A percentile compares a stretch with the other conserved stretches of the same genome.
Evolutionary conservation across 2,888 invertebrate genomes (phyloP).

Genomic region (Cinara cedri): DNA sequence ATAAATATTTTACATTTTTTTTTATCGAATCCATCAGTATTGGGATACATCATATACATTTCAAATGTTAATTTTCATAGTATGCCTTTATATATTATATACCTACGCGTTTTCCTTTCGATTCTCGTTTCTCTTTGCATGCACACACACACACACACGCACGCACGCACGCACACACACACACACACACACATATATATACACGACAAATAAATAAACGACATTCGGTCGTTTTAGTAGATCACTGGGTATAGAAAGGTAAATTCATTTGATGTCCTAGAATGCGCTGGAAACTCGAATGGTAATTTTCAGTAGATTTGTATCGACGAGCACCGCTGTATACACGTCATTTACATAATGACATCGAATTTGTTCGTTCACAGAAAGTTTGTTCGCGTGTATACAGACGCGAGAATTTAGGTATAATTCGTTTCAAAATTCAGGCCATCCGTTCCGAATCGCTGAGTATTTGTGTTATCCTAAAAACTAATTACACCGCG

Average conservation of each 20-base stretch:
- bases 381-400: background rate
- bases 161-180: no score
- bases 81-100: no score
- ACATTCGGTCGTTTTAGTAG: conserved; percentile 15
- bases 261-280: background rate
- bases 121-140: no score
- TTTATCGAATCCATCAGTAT: no score
- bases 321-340: background rate
- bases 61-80: no score
- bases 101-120: no score
- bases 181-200: no score
- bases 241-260: conserved; percentile 10
- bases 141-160: no score
- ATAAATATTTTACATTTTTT: no score
- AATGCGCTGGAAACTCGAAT: conserved; percentile 16
- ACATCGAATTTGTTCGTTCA: background rate
- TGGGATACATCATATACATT: no score
- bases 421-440: conserved; percentile 25
- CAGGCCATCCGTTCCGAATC: conserved; percentile 4
- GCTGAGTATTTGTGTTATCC: background rate
- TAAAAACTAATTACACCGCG: background rate
- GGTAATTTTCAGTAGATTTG: conserved; percentile 15
- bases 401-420: no score
- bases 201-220: no score
- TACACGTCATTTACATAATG: conserved; percentile 17